These are phyloP conservation scores for Ormyrus rosae DNA, from an alignment of 2,888 invertebrate species.

Conservation along the genomic window DNA sequence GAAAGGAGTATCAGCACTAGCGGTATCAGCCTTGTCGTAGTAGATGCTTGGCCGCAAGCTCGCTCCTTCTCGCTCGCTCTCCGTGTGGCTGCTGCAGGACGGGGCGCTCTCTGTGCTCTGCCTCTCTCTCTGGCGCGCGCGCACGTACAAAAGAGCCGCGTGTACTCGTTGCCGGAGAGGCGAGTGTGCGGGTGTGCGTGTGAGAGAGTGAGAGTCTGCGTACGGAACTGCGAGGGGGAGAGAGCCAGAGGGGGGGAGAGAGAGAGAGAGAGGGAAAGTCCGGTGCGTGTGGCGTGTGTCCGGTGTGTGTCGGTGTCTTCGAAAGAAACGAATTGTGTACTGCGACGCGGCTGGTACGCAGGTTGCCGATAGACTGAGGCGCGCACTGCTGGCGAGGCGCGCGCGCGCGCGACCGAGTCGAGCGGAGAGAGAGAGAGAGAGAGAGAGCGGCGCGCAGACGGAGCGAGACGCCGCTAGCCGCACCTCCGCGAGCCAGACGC, in stretches of 20 bases:
- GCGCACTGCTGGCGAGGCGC: constrained; percentile 2
- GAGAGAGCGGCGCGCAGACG: constrained; percentile 1
- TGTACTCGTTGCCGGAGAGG: not conserved
- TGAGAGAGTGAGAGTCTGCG: not conserved
- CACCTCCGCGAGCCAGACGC: not conserved
- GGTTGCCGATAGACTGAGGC: constrained; percentile 75
- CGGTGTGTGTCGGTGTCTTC: constrained; percentile 18
- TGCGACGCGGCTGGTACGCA: constrained; percentile 74
- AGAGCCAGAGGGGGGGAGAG: not conserved
- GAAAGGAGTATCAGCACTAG: too few species aligned
- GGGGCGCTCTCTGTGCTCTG: too few species aligned
- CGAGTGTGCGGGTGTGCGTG: not conserved
- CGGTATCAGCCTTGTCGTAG: too few species aligned
- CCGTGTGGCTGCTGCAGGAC: too few species aligned
- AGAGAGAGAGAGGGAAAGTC: not conserved
- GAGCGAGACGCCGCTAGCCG: not conserved
- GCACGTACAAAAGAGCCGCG: not conserved
- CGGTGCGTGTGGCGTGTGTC: constrained; percentile 6
- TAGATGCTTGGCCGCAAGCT: too few species aligned
- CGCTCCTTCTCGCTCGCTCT: too few species aligned
- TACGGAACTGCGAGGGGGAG: not conserved
- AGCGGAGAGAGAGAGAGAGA: not conserved
- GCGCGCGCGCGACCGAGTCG: constrained; percentile 2
- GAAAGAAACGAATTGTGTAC: constrained; percentile 55
- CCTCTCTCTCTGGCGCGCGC: not conserved